These are phyloP conservation scores for Labia minor DNA, from an alignment of 2,888 invertebrate genomes.

Conservation along the genomic window DNA sequence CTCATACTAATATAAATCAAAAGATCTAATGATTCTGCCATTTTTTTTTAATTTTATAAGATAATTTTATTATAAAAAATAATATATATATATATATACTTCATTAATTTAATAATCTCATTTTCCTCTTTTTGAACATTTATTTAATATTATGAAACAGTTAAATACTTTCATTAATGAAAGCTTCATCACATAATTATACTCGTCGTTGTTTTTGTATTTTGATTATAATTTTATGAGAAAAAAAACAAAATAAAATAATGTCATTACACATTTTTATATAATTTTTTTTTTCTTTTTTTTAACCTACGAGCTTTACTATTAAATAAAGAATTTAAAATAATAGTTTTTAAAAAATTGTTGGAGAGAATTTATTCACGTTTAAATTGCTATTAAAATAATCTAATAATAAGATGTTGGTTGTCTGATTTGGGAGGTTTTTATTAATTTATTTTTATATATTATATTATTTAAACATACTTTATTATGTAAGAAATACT, in stretches of 20 bases:
- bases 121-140: background rate
- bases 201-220: conserved; percentile 1
- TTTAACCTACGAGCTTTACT: too few species aligned
- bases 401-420: too few species aligned
- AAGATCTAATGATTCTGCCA: background rate
- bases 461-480: too few species aligned
- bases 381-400: too few species aligned
- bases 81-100: background rate
- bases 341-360: too few species aligned
- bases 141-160: background rate
- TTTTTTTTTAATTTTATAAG: conserved; percentile 3
- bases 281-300: too few species aligned
- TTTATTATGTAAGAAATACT: too few species aligned
- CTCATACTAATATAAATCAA: conserved; percentile 13
- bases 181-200: background rate
- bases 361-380: too few species aligned
- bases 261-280: background rate
- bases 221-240: background rate
- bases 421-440: too few species aligned
- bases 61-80: background rate
- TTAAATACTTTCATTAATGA: background rate
- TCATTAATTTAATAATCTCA: conserved; percentile 2
- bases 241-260: background rate
- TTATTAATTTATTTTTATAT: too few species aligned
- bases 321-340: too few species aligned